Percentiles rank a stretch among this genome's conserved stretches.
Conservation (phyloP, 2,797 vertebrate genomes). For the Mycteria americana region DNA sequence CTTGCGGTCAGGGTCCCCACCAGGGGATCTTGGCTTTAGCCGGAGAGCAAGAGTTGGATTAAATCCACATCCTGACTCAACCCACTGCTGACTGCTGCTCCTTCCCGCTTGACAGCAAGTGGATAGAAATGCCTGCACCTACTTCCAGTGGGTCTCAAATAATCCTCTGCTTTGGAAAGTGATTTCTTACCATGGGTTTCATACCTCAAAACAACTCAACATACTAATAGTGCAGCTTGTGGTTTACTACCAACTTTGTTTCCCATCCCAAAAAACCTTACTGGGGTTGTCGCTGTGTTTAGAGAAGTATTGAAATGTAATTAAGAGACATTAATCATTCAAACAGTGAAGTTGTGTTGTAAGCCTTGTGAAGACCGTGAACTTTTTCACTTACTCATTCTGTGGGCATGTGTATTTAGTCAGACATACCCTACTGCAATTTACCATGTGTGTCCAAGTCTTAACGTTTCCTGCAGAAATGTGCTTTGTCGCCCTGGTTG, state of each 20-base stretch:
- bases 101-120: neutral
- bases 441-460: neutral
- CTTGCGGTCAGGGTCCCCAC: rapidly evolving
- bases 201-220: neutral
- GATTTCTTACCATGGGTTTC: neutral
- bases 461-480: neutral
- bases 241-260: neutral
- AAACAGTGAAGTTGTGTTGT: neutral
- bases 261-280: neutral
- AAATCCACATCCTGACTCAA: slow-evolving; percentile 30
- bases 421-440: neutral
- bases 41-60: neutral
- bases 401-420: neutral
- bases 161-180: neutral
- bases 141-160: neutral
- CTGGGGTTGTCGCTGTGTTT: neutral
- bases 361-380: neutral
- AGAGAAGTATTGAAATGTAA: neutral
- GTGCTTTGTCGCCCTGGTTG: slow-evolving; percentile 17
- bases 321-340: neutral
- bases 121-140: neutral
- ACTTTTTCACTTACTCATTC: neutral
- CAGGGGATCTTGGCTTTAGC: neutral
- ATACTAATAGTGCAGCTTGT: neutral
- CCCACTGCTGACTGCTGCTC: neutral